phyloP scores from a whole-genome alignment of 2,888 invertebrate genomes.

The Chymomyza procnemis region DNA sequence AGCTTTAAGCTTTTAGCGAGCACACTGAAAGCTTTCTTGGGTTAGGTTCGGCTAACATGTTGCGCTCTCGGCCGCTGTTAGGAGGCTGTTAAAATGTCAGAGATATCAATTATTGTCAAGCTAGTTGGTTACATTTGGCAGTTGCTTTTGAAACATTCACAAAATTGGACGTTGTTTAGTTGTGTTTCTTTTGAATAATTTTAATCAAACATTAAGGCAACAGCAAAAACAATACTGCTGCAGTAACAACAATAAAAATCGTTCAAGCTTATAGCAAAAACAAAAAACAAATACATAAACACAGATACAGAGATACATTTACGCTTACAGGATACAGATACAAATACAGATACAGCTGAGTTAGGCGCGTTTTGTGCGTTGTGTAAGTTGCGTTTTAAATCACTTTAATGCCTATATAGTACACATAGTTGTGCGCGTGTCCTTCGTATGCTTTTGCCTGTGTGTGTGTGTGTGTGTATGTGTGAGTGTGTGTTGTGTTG shows the following conservation, averaged over 20 bases:
- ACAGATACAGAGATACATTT: background rate
- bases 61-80: background rate
- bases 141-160: slow-evolving; percentile 73
- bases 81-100: background rate
- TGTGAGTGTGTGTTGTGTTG: slow-evolving; percentile 27
- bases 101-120: background rate
- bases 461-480: slow-evolving; percentile 20
- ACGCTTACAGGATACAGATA: background rate
- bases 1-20: background rate
- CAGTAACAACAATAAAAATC: slow-evolving; percentile 18
- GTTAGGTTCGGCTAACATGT: background rate
- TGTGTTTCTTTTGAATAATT: background rate
- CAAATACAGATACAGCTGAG: background rate
- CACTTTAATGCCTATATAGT: background rate
- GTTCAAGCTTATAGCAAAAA: slow-evolving; percentile 8
- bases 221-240: slow-evolving; percentile 27
- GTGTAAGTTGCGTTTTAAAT: slow-evolving; percentile 40
- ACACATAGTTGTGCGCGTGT: background rate
- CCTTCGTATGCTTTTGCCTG: background rate
- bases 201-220: background rate
- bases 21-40: background rate
- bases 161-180: slow-evolving; percentile 51
- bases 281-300: background rate
- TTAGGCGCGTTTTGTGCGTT: slow-evolving; percentile 5
- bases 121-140: slow-evolving; percentile 24